Base-by-base conservation (phyloP, 2,888 invertebrate genomes). In the Anarsia innoxiella region DNA sequence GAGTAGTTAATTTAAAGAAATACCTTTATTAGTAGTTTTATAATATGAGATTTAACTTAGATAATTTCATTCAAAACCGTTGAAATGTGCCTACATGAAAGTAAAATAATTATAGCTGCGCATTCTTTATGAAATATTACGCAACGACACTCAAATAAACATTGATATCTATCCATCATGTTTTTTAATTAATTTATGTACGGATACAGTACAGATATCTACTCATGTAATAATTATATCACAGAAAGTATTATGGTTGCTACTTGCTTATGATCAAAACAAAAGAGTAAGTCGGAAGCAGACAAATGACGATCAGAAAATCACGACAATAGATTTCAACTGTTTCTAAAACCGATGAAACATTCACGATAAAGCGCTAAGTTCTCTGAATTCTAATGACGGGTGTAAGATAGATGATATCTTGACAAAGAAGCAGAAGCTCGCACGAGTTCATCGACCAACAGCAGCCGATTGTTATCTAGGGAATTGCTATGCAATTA, bases 371-470 rank as follows among this genome's bases (percentile, higher is more conserved):
- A n/a, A n/a, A n/a, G n/a, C n/a, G n/a, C n/a, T n/a, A 31, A 58
- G 45, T 65, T 15, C 37, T 36, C 39, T 43, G 42, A 39, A 37
- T 32, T 43, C 15, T 33, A 34, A 40, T 36, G 37, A 34, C 29
- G 34, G 38, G 31, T 40, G 37, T 42, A 40, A 41, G 41, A 39
- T 40, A 42, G 60, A 63, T 62, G 45, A 39, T 56, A 66, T 64
- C 61, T 41, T 26, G 45, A 60, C 44, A 57, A 62, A 45, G 56
- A 52, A 36, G 51, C 58, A 65, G 61, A 68, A 66, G 66, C 69
- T 74, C 72, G 62, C 74, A 71, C 66, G 68, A 52, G 76, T 67
- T 76, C 72, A 53, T 52, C 62, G 74, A 66, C 74, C 73, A 64
- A 45, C 50, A 49, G 45, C 50, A 56, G 41, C 32, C 42, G 67